A percentile compares a stretch with the other conserved stretches of the same genome.
Conservation (phyloP, 2,888 invertebrate species). For the Clunio marinus region DNA sequence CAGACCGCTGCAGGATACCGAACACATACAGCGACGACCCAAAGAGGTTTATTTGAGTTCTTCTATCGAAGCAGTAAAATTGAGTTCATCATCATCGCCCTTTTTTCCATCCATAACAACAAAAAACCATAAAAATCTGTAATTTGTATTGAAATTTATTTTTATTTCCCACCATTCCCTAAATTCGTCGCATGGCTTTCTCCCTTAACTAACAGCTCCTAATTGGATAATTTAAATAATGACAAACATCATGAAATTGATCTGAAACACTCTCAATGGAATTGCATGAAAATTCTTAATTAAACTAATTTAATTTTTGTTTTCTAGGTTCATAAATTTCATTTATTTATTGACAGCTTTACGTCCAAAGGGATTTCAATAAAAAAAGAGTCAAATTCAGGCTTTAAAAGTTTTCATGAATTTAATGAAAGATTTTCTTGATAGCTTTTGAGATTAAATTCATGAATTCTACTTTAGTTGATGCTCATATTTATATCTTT, state of each 20-base stretch:
- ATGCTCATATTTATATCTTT: too few species aligned
- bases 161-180: not conserved
- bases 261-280: too few species aligned
- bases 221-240: conserved; percentile 1
- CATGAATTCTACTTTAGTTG: too few species aligned
- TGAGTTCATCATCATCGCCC: not conserved
- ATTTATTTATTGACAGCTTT: not conserved
- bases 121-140: conserved; percentile 2
- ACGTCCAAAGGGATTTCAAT: not conserved
- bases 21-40: not conserved
- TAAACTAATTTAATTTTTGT: not conserved
- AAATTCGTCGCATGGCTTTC: not conserved
- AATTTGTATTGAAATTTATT: not conserved
- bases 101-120: not conserved
- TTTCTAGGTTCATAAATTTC: too few species aligned
- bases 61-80: not conserved
- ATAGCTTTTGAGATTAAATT: too few species aligned
- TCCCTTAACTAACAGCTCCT: not conserved
- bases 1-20: not conserved
- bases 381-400: too few species aligned
- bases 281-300: not conserved
- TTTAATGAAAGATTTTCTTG: too few species aligned
- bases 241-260: not conserved
- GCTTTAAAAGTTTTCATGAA: too few species aligned
- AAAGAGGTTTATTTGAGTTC: not conserved